Percentiles rank a stretch among this genome's conserved stretches.
Conservation (phyloP, 2,113 vertebrate genomes). For the Scomber japonicus region DNA sequence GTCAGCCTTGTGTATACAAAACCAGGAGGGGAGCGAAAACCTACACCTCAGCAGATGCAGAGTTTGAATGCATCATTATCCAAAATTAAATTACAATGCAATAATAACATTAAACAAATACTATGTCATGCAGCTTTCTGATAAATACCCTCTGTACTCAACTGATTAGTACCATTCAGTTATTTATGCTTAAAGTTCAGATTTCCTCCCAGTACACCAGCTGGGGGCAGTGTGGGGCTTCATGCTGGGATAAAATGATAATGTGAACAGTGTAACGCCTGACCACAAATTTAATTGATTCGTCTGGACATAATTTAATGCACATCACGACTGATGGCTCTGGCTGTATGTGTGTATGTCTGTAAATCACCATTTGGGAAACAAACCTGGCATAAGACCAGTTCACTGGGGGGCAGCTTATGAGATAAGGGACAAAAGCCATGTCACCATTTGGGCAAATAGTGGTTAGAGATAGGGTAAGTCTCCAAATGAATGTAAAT, state of each 20-base stretch:
- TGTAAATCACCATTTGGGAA: too few relatives aligned
- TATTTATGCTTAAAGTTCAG: neutral
- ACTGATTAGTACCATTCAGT: neutral
- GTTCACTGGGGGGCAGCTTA: too few relatives aligned
- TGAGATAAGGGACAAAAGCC: too few relatives aligned
- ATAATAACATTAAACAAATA: neutral
- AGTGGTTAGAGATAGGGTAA: too few relatives aligned
- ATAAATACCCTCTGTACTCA: neutral
- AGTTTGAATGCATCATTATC: conserved; percentile 7
- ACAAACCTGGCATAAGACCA: too few relatives aligned
- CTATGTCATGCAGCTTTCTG: neutral
- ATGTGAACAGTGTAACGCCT: neutral
- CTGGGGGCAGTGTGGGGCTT: conserved; percentile 55
- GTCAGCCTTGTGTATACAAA: conserved; percentile 29
- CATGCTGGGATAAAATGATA: neutral
- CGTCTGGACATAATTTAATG: neutral
- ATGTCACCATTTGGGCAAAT: too few relatives aligned
- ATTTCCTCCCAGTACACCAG: conserved; percentile 2
- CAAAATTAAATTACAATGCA: neutral
- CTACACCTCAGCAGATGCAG: conserved; percentile 41
- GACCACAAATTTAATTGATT: neutral
- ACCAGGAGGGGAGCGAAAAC: neutral
- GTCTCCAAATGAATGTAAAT: too few relatives aligned
- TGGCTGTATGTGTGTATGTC: neutral
- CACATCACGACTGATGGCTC: too few relatives aligned